Evolutionary conservation across 2,888 invertebrate species (phyloP).

Genomic region (Apotomis betuletana): DNA sequence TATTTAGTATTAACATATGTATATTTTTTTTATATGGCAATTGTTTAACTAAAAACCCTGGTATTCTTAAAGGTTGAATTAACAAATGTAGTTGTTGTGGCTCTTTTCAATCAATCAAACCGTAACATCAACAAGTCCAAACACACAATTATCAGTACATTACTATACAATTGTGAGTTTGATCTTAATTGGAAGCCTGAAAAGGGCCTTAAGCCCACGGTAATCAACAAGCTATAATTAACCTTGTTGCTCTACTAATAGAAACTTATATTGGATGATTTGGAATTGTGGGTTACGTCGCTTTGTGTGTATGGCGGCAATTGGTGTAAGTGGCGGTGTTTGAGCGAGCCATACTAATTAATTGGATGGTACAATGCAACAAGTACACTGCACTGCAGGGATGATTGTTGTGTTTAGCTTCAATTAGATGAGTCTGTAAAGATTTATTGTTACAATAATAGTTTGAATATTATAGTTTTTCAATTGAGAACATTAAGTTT

Average conservation of each 20-base stretch:
- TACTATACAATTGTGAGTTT: conserved; percentile 30
- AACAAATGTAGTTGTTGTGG: too few relatives aligned
- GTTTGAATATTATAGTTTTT: too few relatives aligned
- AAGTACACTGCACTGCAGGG: background rate
- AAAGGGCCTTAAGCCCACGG: background rate
- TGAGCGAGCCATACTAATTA: conserved; percentile 22
- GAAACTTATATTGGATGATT: background rate
- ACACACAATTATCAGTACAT: conserved; percentile 26
- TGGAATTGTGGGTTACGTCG: background rate
- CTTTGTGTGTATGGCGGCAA: background rate
- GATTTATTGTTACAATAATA: too few relatives aligned
- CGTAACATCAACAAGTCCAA: conserved; percentile 11
- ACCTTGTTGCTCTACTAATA: background rate
- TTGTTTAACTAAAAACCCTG: too few relatives aligned
- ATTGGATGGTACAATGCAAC: conserved; percentile 19
- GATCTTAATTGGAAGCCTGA: conserved; percentile 12
- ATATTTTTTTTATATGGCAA: too few relatives aligned
- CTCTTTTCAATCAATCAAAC: background rate
- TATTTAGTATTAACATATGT: too few relatives aligned
- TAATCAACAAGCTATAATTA: background rate
- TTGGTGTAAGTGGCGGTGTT: conserved; percentile 19
- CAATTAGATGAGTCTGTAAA: too few relatives aligned
- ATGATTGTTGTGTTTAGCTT: too few relatives aligned
- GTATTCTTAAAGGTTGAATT: too few relatives aligned
- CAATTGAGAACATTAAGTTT: too few relatives aligned